Conservation (phyloP, 2,113 vertebrate genomes). For the Turnix velox region DNA sequence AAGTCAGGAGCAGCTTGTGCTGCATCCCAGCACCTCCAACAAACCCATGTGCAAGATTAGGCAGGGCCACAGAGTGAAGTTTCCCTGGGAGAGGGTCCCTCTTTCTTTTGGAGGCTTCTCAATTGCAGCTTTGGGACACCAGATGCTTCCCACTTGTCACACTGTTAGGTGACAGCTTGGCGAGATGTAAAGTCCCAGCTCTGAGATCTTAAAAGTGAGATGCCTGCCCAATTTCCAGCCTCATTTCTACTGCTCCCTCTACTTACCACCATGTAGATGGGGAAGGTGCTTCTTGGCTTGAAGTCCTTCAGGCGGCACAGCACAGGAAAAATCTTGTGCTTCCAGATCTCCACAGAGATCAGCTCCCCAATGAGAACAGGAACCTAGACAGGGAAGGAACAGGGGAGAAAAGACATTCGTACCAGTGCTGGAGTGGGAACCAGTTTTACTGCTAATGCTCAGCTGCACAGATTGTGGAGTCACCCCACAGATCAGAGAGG, state of each 20-base stretch:
- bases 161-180: background rate
- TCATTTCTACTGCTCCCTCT: rapidly evolving
- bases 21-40: background rate
- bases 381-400: slow-evolving; percentile 70
- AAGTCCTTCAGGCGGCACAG: slow-evolving; percentile 89
- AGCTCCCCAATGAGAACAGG: slow-evolving; percentile 84
- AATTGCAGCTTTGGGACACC: rapidly evolving
- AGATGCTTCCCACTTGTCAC: background rate
- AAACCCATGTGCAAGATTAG: background rate
- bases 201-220: background rate
- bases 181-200: background rate
- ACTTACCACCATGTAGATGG: slow-evolving; percentile 94
- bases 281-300: slow-evolving; percentile 85
- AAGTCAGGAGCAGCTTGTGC: background rate
- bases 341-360: slow-evolving; percentile 91
- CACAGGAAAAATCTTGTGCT: slow-evolving; percentile 88
- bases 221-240: background rate
- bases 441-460: background rate
- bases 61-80: background rate
- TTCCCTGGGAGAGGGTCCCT: background rate
- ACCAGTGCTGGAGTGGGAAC: background rate
- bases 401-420: background rate
- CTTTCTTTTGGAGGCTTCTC: background rate
- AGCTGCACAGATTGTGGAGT: background rate
- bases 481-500: rapidly evolving